Conservation (phyloP, 2,113 vertebrate genomes). For the Perca flavescens region DNA sequence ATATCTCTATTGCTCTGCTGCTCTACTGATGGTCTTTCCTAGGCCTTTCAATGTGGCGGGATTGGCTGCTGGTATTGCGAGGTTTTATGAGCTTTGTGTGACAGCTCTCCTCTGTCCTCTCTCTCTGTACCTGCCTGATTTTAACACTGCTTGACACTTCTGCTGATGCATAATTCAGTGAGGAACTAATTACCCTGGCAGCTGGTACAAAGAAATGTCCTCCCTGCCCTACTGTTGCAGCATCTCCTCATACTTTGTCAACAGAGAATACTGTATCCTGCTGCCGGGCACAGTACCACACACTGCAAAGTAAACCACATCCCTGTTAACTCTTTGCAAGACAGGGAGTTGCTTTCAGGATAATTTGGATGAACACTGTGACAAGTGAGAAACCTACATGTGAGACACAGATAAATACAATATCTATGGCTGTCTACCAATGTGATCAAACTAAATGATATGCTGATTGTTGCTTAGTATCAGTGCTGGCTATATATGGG, state of each 20-base stretch:
- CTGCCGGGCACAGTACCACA: slow-evolving; percentile 62
- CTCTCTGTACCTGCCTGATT: slow-evolving; percentile 69
- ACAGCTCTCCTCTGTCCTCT: slow-evolving; percentile 65
- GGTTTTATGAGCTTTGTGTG: slow-evolving; percentile 65
- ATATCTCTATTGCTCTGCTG: slow-evolving; percentile 23
- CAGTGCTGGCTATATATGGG: slow-evolving; percentile 19
- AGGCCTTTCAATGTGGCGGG: slow-evolving; percentile 30
- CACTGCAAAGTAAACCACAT: slow-evolving; percentile 56
- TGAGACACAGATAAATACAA: slow-evolving; percentile 34
- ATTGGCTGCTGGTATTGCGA: slow-evolving; percentile 40
- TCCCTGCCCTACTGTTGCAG: slow-evolving; percentile 68
- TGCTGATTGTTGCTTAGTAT: neutral
- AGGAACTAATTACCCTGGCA: slow-evolving; percentile 82
- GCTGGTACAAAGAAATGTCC: slow-evolving; percentile 81
- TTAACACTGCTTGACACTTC: slow-evolving; percentile 77
- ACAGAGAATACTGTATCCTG: slow-evolving; percentile 60
- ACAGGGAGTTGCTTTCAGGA: slow-evolving; percentile 41
- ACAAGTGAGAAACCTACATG: slow-evolving; percentile 23
- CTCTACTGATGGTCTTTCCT: slow-evolving; percentile 26
- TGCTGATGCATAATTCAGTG: slow-evolving; percentile 83
- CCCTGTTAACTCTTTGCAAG: slow-evolving; percentile 44
- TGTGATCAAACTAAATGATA: slow-evolving; percentile 40
- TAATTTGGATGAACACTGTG: slow-evolving; percentile 35
- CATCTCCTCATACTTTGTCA: slow-evolving; percentile 68
- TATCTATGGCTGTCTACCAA: slow-evolving; percentile 40